phyloP scores from a whole-genome alignment of 2,888 invertebrate genomes.

The Diaperis boleti region DNA sequence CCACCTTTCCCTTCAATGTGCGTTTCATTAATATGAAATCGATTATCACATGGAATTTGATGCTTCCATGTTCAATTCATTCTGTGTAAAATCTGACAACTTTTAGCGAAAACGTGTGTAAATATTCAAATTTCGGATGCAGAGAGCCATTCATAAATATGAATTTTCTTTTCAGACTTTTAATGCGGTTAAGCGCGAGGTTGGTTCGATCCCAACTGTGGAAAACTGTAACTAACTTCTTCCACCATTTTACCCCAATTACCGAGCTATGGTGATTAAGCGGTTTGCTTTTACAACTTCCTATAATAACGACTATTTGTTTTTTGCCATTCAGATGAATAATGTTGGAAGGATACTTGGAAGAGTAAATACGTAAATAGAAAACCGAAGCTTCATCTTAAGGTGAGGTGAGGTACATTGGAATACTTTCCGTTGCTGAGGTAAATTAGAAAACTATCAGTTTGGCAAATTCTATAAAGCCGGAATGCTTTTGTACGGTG shows the following conservation, averaged over 20 bases:
- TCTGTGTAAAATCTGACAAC: not conserved
- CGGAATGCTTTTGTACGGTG: too few relatives aligned
- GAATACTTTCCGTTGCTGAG: too few relatives aligned
- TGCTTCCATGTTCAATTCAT: constrained; percentile 1
- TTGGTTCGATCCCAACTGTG: constrained; percentile 18
- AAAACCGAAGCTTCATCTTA: too few relatives aligned
- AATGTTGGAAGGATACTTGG: not conserved
- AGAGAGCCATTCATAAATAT: constrained; percentile 20
- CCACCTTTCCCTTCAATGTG: too few relatives aligned
- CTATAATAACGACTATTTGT: constrained; percentile 44
- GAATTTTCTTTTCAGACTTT: constrained; percentile 22
- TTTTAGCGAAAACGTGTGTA: constrained; percentile 1
- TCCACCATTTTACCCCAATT: constrained; percentile 45
- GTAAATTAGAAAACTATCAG: too few relatives aligned
- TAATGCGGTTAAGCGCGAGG: constrained; percentile 13
- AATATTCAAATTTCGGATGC: not conserved
- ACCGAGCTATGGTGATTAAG: constrained; percentile 47
- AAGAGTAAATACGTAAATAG: not conserved
- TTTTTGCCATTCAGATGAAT: constrained; percentile 27
- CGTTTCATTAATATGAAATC: too few relatives aligned
- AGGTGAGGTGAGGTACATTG: too few relatives aligned
- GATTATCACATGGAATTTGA: too few relatives aligned
- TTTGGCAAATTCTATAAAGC: too few relatives aligned
- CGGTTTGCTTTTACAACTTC: constrained; percentile 46
- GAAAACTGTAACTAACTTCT: constrained; percentile 37